Percentiles rank a stretch among this genome's conserved stretches.
These are phyloP conservation scores for Geotria australis DNA, from an alignment of 2,797 vertebrate genomes.

Conservation along the genomic window DNA sequence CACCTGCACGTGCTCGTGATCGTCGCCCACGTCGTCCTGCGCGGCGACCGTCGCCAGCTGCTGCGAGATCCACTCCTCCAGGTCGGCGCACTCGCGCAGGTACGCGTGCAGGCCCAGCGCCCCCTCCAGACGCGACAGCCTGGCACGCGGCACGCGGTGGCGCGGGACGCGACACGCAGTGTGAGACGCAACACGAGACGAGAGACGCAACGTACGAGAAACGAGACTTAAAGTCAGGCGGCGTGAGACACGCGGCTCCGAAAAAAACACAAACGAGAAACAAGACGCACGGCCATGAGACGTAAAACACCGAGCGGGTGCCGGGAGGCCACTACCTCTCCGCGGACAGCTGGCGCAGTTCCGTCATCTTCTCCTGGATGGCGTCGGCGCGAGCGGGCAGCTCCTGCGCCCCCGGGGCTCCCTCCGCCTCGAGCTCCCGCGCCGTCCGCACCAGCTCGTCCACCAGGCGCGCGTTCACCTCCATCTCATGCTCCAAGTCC, in stretches of 20 bases:
- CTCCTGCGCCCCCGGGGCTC: constrained; percentile 10
- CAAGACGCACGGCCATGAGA: too few relatives aligned
- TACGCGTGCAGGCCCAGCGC: constrained; percentile 38
- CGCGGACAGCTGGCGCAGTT: constrained; percentile 17
- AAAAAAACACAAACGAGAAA: too few relatives aligned
- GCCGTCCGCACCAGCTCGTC: constrained; percentile 14
- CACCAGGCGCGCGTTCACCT: constrained; percentile 17
- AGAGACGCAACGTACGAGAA: too few relatives aligned
- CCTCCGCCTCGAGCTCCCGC: constrained; percentile 9
- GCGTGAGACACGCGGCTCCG: too few relatives aligned
- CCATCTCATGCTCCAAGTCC: constrained; percentile 30
- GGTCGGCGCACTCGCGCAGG: constrained; percentile 21
- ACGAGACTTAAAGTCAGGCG: too few relatives aligned
- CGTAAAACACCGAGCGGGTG: too few relatives aligned
- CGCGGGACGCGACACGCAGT: too few relatives aligned
- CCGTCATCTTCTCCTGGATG: constrained; percentile 14
- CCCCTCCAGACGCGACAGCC: constrained; percentile 19
- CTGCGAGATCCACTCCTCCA: constrained; percentile 32
- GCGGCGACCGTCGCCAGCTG: constrained; percentile 17
- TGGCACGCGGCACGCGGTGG: neutral
- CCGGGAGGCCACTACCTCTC: constrained; percentile 19
- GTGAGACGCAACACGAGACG: too few relatives aligned
- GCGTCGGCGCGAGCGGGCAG: constrained; percentile 13
- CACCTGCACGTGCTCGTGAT: constrained; percentile 34
- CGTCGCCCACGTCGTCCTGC: constrained; percentile 22